Evolutionary conservation across 2,888 invertebrate genomes (phyloP).

Genomic region (Polydrusus tereticollis): DNA sequence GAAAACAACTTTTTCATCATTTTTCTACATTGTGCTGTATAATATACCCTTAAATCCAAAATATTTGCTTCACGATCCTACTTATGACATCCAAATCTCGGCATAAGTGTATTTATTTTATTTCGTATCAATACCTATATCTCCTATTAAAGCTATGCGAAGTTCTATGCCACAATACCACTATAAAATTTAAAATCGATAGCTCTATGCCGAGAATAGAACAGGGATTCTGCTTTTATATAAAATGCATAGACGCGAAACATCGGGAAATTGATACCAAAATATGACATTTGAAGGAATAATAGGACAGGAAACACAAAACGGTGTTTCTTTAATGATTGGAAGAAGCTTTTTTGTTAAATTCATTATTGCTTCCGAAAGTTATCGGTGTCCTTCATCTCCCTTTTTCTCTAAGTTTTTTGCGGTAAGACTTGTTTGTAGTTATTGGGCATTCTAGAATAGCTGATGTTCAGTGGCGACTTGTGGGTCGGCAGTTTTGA

Average conservation of each 20-base stretch:
- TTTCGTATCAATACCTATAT: not conserved
- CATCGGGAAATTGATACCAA: constrained; percentile 22
- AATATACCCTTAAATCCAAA: not conserved
- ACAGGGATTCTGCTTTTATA: constrained; percentile 19
- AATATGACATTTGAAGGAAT: constrained; percentile 16
- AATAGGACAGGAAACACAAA: constrained; percentile 7
- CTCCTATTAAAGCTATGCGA: constrained; percentile 14
- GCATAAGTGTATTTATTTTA: not conserved
- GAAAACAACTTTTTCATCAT: too few species aligned
- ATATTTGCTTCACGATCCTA: not conserved
- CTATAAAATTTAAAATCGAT: constrained; percentile 39
- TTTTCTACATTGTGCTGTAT: too few species aligned
- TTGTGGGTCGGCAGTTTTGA: too few species aligned
- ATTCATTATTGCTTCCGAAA: not conserved
- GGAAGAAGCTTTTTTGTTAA: not conserved
- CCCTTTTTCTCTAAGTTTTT: too few species aligned
- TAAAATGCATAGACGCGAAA: constrained; percentile 13
- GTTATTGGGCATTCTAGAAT: too few species aligned
- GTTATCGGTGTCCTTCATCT: too few species aligned
- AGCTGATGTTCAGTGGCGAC: too few species aligned
- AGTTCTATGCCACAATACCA: constrained; percentile 7
- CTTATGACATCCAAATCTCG: not conserved
- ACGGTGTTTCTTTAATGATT: not conserved
- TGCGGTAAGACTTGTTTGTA: too few species aligned
- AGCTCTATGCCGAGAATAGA: constrained; percentile 28